Evolutionary conservation across 2,888 invertebrate species (phyloP), one percentile per base, ranked within the genome.

Genomic region (Caenorhabditis afra): DNA sequence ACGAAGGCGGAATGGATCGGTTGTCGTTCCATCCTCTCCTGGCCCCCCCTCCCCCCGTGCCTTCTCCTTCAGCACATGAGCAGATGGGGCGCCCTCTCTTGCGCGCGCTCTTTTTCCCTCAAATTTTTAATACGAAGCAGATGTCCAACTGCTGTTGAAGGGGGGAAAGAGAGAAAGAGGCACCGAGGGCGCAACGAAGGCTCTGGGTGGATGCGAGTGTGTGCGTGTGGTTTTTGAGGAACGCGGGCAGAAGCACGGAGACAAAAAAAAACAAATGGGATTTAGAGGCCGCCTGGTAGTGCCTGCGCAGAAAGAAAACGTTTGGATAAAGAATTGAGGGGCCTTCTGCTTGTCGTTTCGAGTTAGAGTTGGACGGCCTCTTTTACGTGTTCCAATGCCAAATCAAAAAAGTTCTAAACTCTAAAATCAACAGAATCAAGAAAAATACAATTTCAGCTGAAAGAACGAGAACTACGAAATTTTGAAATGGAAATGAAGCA

Each of bases 371-470:
- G 7, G 29, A 29, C 4, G 29, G 29, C 4, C 29, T 29, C 29
- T 29, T 7, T 29, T 7, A 29, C 7, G n/a, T n/a, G n/a, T n/a
- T n/a, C n/a, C n/a, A n/a, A 39, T 16, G 18, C 23, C 58, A 49
- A 4, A 52, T 18, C 29, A 18, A 41, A 45, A 59, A 70, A 37
- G 61, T 70, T 70, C 12, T 35, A 47, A 18, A 50, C 37, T 16
- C 50, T n/a, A n/a, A n/a, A 23, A 22, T 57, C 39, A 20, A 14
- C 52, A 59, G 44, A 61, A 53, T 53, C n/a, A n/a, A n/a, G n/a
- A n/a, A n/a, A n/a, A n/a, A n/a, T n/a, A 55, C 35, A 41, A 49
- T 62, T 78, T 44, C 71, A 78, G 78, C 50, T 78, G 62, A 78
- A 78, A 67, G 62, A 71, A 62, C 55, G 49, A n/a, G 78, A 78